Percentiles rank a stretch among this genome's conserved stretches.
phyloP scores from a whole-genome alignment of 2,797 vertebrate species.

The Echiichthys vipera region DNA sequence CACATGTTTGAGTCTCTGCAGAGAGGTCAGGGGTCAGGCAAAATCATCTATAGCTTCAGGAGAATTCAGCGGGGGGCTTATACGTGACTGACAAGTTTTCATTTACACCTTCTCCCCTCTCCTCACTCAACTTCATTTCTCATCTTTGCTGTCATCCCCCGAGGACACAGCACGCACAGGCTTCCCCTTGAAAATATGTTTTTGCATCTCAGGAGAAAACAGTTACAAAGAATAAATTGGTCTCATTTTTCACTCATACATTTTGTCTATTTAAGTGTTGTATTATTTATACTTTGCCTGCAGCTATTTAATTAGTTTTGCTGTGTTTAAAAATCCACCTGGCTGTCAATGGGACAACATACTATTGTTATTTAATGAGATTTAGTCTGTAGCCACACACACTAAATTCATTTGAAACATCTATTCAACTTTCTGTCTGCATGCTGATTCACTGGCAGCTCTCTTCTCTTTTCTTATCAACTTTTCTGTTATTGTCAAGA shows the following conservation, averaged over 20 bases:
- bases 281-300: constrained; percentile 21
- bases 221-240: constrained; percentile 21
- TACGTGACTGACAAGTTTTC: constrained; percentile 52
- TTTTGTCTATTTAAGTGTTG: constrained; percentile 32
- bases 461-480: constrained; percentile 27
- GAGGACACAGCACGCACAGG: background rate
- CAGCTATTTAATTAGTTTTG: constrained; percentile 35
- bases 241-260: constrained; percentile 1
- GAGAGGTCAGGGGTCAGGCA: constrained; percentile 50
- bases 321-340: constrained; percentile 15
- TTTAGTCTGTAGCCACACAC: constrained; percentile 14
- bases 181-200: constrained; percentile 42
- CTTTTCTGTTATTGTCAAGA: constrained; percentile 60
- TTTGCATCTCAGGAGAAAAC: constrained; percentile 38
- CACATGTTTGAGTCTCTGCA: constrained; percentile 17
- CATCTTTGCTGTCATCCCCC: constrained; percentile 40
- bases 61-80: constrained; percentile 24
- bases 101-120: constrained; percentile 64
- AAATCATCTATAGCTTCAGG: constrained; percentile 45
- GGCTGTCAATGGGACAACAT: constrained; percentile 3
- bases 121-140: constrained; percentile 44
- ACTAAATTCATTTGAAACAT: constrained; percentile 15
- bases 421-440: constrained; percentile 17
- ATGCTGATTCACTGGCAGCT: constrained; percentile 11
- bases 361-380: constrained; percentile 20